phyloP scores from a whole-genome alignment of 2,888 invertebrate species.

The Rotaria socialis region DNA sequence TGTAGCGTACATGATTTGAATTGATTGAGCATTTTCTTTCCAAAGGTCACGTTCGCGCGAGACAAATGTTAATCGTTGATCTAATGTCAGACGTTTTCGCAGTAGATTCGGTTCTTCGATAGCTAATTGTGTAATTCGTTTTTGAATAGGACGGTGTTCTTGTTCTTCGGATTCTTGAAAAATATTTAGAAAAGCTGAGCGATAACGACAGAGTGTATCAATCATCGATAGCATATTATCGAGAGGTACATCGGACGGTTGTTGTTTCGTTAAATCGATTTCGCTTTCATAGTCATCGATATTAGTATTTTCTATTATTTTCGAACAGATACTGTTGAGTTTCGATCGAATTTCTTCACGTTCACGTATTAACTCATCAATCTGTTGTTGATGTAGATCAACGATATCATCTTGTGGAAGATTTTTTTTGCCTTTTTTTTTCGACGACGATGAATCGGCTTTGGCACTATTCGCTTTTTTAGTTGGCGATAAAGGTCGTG shows the following conservation, averaged over 20 bases:
- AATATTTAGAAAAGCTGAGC: background rate
- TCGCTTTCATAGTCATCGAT: background rate
- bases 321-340: background rate
- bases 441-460: too few species aligned
- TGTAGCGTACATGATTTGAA: background rate
- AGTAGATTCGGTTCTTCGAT: background rate
- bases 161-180: background rate
- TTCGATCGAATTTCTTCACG: background rate
- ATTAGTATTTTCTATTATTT: background rate
- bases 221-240: background rate
- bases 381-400: background rate
- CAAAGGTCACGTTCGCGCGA: background rate
- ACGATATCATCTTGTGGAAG: too few species aligned
- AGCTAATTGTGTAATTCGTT: background rate
- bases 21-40: background rate
- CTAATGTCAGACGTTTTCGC: background rate
- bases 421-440: too few species aligned
- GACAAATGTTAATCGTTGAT: slow-evolving; percentile 10
- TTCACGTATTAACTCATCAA: background rate
- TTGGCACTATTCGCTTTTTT: too few species aligned
- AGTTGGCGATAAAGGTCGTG: too few species aligned
- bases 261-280: background rate
- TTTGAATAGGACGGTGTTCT: background rate
- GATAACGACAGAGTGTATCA: background rate
- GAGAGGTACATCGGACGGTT: background rate